phyloP scores from a whole-genome alignment of 2,888 invertebrate genomes.

The Drosophila testacea region DNA sequence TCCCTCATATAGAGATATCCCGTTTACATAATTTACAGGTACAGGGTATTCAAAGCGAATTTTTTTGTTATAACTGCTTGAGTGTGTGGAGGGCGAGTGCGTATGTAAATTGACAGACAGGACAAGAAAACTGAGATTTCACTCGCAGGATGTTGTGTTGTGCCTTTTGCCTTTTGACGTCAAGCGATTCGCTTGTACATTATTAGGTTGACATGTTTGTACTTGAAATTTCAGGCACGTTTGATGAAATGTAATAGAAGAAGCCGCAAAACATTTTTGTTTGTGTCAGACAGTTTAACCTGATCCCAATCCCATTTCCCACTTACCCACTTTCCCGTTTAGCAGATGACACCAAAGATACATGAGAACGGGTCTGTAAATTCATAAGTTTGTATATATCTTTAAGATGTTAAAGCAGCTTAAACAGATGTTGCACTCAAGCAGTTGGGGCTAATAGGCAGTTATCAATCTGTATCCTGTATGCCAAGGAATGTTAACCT shows the following conservation, averaged over 20 bases:
- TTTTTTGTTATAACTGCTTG: not conserved
- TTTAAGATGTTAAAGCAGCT: slow-evolving; percentile 12
- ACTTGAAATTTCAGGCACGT: slow-evolving; percentile 71
- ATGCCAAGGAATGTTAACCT: not conserved
- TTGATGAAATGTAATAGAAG: slow-evolving; percentile 63
- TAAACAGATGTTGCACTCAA: slow-evolving; percentile 11
- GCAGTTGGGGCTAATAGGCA: slow-evolving; percentile 10
- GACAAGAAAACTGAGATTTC: slow-evolving; percentile 32
- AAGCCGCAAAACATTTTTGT: slow-evolving; percentile 47
- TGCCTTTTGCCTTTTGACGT: slow-evolving; percentile 36
- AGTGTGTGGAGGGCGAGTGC: not conserved
- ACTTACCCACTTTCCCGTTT: not conserved
- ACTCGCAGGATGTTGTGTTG: slow-evolving; percentile 27
- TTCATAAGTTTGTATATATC: slow-evolving; percentile 6
- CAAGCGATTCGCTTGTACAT: slow-evolving; percentile 55
- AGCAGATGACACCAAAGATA: slow-evolving; percentile 16
- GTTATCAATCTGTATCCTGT: slow-evolving; percentile 21
- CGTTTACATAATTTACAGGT: not conserved
- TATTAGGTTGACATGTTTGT: slow-evolving; percentile 68
- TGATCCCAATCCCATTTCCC: slow-evolving; percentile 1
- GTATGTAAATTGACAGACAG: slow-evolving; percentile 31
- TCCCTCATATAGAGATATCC: no score
- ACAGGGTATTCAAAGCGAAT: slow-evolving; percentile 14
- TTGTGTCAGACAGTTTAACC: slow-evolving; percentile 28
- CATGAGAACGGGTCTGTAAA: slow-evolving; percentile 9